Conservation (phyloP, 1,140 invertebrate genomes). For the Watersipora subatra region DNA sequence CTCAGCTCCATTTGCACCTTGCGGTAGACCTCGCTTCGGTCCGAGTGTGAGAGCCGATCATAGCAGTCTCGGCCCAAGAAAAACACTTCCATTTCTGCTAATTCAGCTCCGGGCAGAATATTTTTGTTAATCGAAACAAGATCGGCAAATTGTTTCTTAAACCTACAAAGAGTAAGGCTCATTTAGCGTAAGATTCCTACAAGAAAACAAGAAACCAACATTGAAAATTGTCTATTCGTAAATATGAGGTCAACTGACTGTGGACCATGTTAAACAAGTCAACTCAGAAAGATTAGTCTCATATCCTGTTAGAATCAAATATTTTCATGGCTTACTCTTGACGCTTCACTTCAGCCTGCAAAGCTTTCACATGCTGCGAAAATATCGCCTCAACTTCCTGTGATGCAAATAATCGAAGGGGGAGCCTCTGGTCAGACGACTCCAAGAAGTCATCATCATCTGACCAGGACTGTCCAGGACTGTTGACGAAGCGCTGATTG, state of each 20-base stretch:
- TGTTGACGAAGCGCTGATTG: slow-evolving; percentile 72
- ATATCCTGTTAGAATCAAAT: too few species aligned
- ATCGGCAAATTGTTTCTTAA: slow-evolving; percentile 71
- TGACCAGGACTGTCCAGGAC: slow-evolving; percentile 52
- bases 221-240: too few species aligned
- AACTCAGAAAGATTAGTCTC: too few species aligned
- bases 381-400: slow-evolving; percentile 80
- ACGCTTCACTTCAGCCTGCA: slow-evolving; percentile 77
- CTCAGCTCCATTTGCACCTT: slow-evolving; percentile 83
- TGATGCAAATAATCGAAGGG: slow-evolving; percentile 76
- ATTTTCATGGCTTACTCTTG: slow-evolving; percentile 57
- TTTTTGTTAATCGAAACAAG: slow-evolving; percentile 77
- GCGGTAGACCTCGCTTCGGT: slow-evolving; percentile 85
- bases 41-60: slow-evolving; percentile 72
- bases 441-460: slow-evolving; percentile 58
- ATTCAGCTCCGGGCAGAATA: slow-evolving; percentile 73
- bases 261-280: too few species aligned
- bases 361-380: slow-evolving; percentile 72
- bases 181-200: too few species aligned
- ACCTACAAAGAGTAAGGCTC: slow-evolving; percentile 36
- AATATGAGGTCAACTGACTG: slow-evolving; percentile 10
- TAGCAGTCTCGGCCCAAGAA: slow-evolving; percentile 92
- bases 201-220: too few species aligned
- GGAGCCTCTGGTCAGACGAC: slow-evolving; percentile 52
- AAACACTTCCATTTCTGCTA: slow-evolving; percentile 78